These are phyloP conservation scores for Synergus laeviventris DNA, from an alignment of 2,888 invertebrate species.

Conservation along the genomic window DNA sequence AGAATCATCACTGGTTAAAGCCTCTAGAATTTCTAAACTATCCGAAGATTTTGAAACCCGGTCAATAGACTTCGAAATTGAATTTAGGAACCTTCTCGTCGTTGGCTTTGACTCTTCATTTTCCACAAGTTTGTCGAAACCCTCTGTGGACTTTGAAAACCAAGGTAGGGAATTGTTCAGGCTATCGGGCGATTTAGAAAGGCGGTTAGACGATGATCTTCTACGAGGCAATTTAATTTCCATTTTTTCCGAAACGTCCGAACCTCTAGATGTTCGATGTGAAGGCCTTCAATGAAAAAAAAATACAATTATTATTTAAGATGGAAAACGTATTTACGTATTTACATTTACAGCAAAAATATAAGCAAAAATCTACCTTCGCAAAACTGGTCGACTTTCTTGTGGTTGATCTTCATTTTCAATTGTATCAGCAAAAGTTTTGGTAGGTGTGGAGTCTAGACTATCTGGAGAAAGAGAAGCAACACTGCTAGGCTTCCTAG, in stretches of 20 bases:
- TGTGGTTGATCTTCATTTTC: conserved; percentile 43
- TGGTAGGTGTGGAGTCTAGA: conserved; percentile 61
- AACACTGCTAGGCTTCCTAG: conserved; percentile 59
- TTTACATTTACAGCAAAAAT: neutral
- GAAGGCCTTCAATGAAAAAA: conserved; percentile 52
- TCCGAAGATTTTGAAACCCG: conserved; percentile 69
- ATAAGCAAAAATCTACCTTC: conserved; percentile 45
- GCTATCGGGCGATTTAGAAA: conserved; percentile 71
- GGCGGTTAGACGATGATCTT: conserved; percentile 64
- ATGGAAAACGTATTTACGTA: neutral
- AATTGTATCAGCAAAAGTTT: conserved; percentile 41
- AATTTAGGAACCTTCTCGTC: conserved; percentile 55
- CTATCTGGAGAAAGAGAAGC: conserved; percentile 72
- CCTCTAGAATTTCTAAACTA: conserved; percentile 67
- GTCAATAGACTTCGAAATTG: conserved; percentile 68
- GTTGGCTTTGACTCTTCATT: conserved; percentile 62
- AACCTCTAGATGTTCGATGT: conserved; percentile 62
- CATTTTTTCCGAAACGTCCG: conserved; percentile 67
- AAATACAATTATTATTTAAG: neutral
- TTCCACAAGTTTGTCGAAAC: conserved; percentile 65
- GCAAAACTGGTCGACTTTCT: conserved; percentile 56
- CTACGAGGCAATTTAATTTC: conserved; percentile 58
- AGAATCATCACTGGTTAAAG: conserved; percentile 58
- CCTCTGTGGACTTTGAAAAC: conserved; percentile 70
- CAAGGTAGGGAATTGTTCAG: conserved; percentile 62